Evolutionary conservation across 1,140 invertebrate species (phyloP).

Genomic region (Zaprionus taronus): DNA sequence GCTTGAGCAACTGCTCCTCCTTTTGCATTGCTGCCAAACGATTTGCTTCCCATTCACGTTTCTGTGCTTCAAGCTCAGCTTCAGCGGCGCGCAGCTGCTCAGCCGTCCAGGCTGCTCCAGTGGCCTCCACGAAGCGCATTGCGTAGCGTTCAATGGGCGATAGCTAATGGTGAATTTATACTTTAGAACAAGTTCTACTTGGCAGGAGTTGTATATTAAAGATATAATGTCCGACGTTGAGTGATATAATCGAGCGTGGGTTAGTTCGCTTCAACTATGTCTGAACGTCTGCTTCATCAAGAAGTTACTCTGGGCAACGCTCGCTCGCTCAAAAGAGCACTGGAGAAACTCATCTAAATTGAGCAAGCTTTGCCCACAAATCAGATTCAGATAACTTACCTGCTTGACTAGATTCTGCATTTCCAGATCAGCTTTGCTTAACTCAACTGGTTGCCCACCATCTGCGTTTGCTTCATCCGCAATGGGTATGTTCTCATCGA

Average conservation of each 20-base stretch:
- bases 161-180: constrained; percentile 87
- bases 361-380: constrained; percentile 50
- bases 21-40: constrained; percentile 90
- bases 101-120: constrained; percentile 92
- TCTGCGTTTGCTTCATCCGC: constrained; percentile 87
- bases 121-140: constrained; percentile 94
- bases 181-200: constrained; percentile 22
- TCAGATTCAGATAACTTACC: constrained; percentile 85
- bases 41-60: constrained; percentile 97
- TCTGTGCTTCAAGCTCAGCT: constrained; percentile 95
- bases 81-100: constrained; percentile 95
- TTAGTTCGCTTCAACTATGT: constrained; percentile 80
- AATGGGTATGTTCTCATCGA: constrained; percentile 98
- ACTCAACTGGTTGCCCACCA: constrained; percentile 86
- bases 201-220: neutral
- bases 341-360: constrained; percentile 14
- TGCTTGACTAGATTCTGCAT: constrained; percentile 93
- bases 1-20: constrained; percentile 88
- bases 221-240: constrained; percentile 71
- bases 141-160: constrained; percentile 97
- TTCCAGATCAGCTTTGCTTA: constrained; percentile 93
- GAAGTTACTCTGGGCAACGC: constrained; percentile 63
- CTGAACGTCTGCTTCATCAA: constrained; percentile 63
- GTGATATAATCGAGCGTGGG: constrained; percentile 83
- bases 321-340: constrained; percentile 42